Evolutionary conservation across 1,140 invertebrate genomes (phyloP), one percentile per base, ranked within the genome.

Genomic region (Diachasma alloeum): DNA sequence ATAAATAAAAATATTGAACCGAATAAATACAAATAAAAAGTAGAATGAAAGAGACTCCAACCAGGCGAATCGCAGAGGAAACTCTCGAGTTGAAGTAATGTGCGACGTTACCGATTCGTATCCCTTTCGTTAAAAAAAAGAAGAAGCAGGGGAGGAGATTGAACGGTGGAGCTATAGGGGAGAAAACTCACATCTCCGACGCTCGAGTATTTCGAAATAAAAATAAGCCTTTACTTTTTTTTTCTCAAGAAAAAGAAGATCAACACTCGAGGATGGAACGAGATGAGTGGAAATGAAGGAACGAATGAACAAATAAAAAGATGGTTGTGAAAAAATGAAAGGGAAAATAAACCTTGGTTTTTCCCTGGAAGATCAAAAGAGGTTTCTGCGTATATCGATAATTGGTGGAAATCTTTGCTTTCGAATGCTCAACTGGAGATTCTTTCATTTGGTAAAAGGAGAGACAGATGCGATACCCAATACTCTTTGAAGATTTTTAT

Each of bases 381-480:
- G 10, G 17, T 31, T 10, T 44, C 26, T 79, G 72, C 24, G 81
- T 77, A 76, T 84, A 84, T 87, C 84, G 87, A 90, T 90, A 90
- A 90, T 90, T 90, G 88, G 86, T 83, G 79, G 81, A 87, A 85
- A 88, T 87, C 87, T 86, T 85, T 83, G 80, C 73, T 63, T 80
- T 77, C 46, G 24, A 69, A 46, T 59, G 39, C 37, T 68, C 48
- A 59, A 66, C 46, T 36, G 22, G 6, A 67, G 31, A 73, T 26
- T 59, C 48, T 39, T 53, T 19, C n/a, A 63, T 24, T 63, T 63
- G 59, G 24, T 63, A 63, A 63, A 26, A 1, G 24, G 24, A 24
- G 11, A 63, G 19, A 63, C 59, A 26, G 59, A 26, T 63, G 24
- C 26, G 13, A 13, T 10, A 63, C 3, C 11, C 24, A 73, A 63